Base-by-base conservation (phyloP, 2,113 vertebrate species). In the Tragelaphus strepsiceros region DNA sequence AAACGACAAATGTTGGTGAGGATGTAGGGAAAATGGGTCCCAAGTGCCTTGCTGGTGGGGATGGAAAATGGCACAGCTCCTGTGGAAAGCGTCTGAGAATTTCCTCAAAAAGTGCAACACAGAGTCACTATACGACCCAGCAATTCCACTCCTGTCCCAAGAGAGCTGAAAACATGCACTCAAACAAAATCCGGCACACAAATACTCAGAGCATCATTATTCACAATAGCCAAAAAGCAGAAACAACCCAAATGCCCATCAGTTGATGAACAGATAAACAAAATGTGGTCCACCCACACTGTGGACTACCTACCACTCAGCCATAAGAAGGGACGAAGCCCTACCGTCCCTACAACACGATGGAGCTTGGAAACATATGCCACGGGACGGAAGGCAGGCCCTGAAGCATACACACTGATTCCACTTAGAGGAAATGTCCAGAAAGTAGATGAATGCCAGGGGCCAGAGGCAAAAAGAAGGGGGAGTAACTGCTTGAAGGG, bases 241-340 rank as follows among this genome's bases (percentile, higher is more conserved):
- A 80, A 22, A 4, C 53, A 11, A 1, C 19, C 53, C 59, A 21
- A 11, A 35, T 12, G 85, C 39, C 84, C 71, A 43, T 24, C 22
- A 14, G 28, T 16, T 3, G 61, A 21, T 0, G 53, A 35, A 26
- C 0, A 8, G 61, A 32, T 1, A 49, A 46, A 46, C 22, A 2
- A 17, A 51, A 58, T 0, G 5, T 0, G 59, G 59, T 2, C 12
- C 22, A 2, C 11, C 6, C 39, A 9, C 0, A 8, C 17, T 7
- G 17, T 1, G 39, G 51, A 35, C 19, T 14, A 32, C 5, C 19
- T 14, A 32, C 5, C 21, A 32, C 19, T 71, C n/a, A 14, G 62
- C 49, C 77, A 0, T 2, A 7, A 24, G n/a, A 54, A 84, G 51
- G 53, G 21, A 10, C 1, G 35, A 24, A 15, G 54, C 32, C 22